Conservation (phyloP, 2,888 invertebrate species). For the Sarcophaga subvicina region DNA sequence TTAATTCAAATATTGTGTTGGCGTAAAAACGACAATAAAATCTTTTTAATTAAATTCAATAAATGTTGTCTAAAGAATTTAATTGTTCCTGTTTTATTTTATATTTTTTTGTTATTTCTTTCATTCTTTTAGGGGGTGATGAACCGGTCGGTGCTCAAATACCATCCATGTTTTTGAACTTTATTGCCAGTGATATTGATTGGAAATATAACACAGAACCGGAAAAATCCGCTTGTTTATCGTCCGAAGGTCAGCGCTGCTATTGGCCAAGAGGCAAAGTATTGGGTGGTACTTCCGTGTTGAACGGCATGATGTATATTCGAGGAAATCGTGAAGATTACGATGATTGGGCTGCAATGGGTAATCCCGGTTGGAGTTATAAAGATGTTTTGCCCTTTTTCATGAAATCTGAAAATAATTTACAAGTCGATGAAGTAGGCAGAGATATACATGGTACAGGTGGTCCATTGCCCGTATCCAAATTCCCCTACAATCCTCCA, state of each 20-base stretch:
- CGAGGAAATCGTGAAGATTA: slow-evolving; percentile 93
- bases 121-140: slow-evolving; percentile 85
- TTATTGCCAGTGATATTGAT: slow-evolving; percentile 92
- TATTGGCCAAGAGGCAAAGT: slow-evolving; percentile 95
- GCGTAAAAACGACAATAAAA: too few relatives aligned
- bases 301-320: slow-evolving; percentile 98
- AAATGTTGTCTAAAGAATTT: background rate
- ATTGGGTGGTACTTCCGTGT: slow-evolving; percentile 94
- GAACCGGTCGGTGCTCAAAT: slow-evolving; percentile 94
- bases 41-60: too few relatives aligned
- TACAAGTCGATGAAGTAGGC: slow-evolving; percentile 87
- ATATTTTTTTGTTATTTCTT: background rate
- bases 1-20: too few relatives aligned
- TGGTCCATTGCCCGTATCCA: slow-evolving; percentile 89
- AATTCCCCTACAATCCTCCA: slow-evolving; percentile 94
- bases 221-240: slow-evolving; percentile 89
- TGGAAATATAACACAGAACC: slow-evolving; percentile 94
- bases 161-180: slow-evolving; percentile 94
- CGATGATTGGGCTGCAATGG: slow-evolving; percentile 92
- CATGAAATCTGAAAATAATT: slow-evolving; percentile 91
- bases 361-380: slow-evolving; percentile 95
- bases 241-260: slow-evolving; percentile 86
- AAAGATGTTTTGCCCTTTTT: slow-evolving; percentile 95
- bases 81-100: background rate
- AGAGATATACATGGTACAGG: slow-evolving; percentile 89